These are phyloP conservation scores for Hemitrygon akajei DNA, from an alignment of 2,797 vertebrate species.

Conservation along the genomic window DNA sequence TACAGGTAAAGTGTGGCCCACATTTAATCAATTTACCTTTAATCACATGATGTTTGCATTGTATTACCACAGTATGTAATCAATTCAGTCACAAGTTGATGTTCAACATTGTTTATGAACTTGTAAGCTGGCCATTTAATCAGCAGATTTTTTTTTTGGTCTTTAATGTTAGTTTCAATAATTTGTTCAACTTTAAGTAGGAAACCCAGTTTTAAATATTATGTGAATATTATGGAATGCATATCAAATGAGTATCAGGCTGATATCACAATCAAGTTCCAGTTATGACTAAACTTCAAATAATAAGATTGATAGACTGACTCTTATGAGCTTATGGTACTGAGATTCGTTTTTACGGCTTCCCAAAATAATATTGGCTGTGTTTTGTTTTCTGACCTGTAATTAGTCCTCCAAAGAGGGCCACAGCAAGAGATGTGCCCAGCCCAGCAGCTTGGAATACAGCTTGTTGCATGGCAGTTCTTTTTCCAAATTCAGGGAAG, in stretches of 20 bases:
- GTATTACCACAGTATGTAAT: too few species aligned
- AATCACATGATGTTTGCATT: background rate
- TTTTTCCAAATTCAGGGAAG: background rate
- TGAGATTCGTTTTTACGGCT: background rate
- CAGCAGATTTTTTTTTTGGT: too few species aligned
- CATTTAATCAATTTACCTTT: background rate
- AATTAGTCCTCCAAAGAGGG: conserved; percentile 71
- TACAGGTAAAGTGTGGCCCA: too few species aligned
- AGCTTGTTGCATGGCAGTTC: background rate
- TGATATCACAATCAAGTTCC: background rate
- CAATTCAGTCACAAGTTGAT: background rate
- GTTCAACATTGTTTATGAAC: background rate
- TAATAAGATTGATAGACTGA: background rate
- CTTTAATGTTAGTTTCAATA: background rate
- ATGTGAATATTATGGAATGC: background rate
- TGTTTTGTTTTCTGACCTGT: conserved; percentile 62
- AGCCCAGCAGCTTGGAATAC: conserved; percentile 73
- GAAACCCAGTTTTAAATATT: background rate
- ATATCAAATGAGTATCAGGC: background rate
- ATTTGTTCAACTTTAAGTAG: background rate
- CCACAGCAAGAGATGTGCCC: conserved; percentile 75
- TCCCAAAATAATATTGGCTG: background rate
- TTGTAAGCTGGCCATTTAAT: background rate
- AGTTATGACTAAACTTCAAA: background rate
- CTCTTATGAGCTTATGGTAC: background rate